phyloP scores from a whole-genome alignment of 2,797 vertebrate species.

The Antennarius maculatus region DNA sequence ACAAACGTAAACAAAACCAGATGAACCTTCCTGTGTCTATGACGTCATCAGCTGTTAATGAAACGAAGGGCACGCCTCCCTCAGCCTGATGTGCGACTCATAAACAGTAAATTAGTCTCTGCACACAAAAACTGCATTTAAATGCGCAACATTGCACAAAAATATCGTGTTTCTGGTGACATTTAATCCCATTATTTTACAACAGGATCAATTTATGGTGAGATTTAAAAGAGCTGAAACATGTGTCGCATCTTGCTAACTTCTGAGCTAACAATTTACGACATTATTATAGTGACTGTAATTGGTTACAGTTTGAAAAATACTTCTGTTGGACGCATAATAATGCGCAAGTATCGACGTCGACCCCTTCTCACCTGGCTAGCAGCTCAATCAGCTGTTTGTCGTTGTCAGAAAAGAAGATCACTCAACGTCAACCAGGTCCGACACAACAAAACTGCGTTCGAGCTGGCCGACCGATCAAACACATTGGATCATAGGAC shows the following conservation, averaged over 20 bases:
- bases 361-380: constrained; percentile 50
- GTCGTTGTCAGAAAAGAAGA: constrained; percentile 25
- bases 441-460: constrained; percentile 71
- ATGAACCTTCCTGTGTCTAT: not conserved
- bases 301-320: not conserved
- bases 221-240: constrained; percentile 37
- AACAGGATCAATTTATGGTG: not conserved
- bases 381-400: constrained; percentile 38
- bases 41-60: not conserved
- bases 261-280: constrained; percentile 17
- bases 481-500: constrained; percentile 70
- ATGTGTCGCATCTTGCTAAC: not conserved
- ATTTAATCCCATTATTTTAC: not conserved
- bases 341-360: not conserved
- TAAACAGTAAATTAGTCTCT: not conserved
- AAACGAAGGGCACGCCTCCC: constrained; percentile 60
- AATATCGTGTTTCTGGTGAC: not conserved
- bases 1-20: no score
- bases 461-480: constrained; percentile 51
- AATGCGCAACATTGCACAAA: no score
- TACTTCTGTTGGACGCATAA: not conserved
- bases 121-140: not conserved
- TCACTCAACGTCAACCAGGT: constrained; percentile 65
- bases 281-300: not conserved
- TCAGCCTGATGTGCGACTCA: not conserved